Evolutionary conservation across 2,888 invertebrate species (phyloP), one percentile per base, ranked within the genome.

Genomic region (Eristalis tenax): DNA sequence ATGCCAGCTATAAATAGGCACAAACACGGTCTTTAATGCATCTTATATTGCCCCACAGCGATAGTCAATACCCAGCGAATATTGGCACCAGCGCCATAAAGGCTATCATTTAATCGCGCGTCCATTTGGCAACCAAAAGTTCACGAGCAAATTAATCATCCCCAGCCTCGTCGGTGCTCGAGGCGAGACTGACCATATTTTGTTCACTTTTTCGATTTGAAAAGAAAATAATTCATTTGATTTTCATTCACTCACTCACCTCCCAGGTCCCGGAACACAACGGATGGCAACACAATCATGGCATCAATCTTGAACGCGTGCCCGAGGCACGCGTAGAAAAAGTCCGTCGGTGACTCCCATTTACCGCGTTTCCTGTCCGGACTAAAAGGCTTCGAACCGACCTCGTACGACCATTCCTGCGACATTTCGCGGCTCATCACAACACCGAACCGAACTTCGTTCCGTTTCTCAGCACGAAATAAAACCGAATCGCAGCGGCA

Each of bases 261-360:
- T 26, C 91, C 90, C 89, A 90, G 89, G 32, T 91, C 90, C 23
- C 84, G 89, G 63, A 89, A 90, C 10, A 90, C 89, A 88, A 91
- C 90, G 89, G 90, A 91, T 1, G 91, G 96, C 92, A 97, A 96
- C 86, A 96, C 94, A 95, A 96, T 96, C 61, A 97, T 95, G 90
- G 97, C 96, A 88, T 97, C 97, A 86, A 97, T 95, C 68, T 97
- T 97, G 66, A 97, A 96, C 4, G 97, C 96, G 89, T 97, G 96
- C 4, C 97, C 97, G 70, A 97, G 94, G 90, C 96, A 96, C 65
- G 96, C 96, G 83, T 96, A 94, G 59, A 97, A 93, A 91, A 96
- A 97, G 92, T 97, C 97, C 59, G 94, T 93, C 92, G 96, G 96
- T 84, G 93, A 95, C 59, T 94, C 95, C 97, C 97, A 97, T 89